Evolutionary conservation across 2,797 vertebrate genomes (phyloP).

Genomic region (Pitangus sulphuratus): DNA sequence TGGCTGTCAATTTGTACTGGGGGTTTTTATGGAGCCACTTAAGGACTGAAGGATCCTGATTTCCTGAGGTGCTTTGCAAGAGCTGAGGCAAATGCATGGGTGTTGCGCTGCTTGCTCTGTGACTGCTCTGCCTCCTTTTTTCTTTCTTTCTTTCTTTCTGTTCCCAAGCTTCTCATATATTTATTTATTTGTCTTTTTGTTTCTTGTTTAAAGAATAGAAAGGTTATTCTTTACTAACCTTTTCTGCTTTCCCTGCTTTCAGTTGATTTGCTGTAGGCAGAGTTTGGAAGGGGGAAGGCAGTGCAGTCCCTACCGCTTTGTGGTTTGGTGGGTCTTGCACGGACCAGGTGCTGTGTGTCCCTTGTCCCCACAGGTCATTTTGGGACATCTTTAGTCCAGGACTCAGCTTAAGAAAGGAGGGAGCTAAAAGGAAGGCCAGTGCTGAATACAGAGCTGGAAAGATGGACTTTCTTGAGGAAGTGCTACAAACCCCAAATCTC

Average conservation of each 20-base stretch:
- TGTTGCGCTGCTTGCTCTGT: constrained; percentile 48
- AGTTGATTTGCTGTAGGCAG: constrained; percentile 12
- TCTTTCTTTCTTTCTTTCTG: not conserved
- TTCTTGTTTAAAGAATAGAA: constrained; percentile 40
- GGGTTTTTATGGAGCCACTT: not conserved
- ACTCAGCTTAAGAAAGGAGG: not conserved
- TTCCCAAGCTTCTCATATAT: constrained; percentile 2
- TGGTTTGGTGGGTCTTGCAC: not conserved
- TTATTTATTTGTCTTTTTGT: not conserved
- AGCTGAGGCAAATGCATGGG: constrained; percentile 45
- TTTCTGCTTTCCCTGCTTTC: constrained; percentile 53
- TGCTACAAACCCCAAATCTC: not conserved
- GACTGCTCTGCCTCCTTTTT: not conserved
- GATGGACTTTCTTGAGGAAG: constrained; percentile 11
- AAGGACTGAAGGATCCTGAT: not conserved
- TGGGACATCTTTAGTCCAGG: not conserved
- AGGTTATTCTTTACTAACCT: constrained; percentile 10
- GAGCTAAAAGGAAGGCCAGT: not conserved
- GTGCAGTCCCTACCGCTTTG: not conserved
- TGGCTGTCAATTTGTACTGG: not conserved
- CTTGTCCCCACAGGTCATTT: not conserved
- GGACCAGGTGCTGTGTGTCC: not conserved
- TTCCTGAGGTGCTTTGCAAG: constrained; percentile 31
- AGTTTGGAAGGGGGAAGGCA: not conserved
- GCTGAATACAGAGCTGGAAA: constrained; percentile 6